Percentiles rank a stretch among this genome's conserved stretches.
Evolutionary conservation across 2,113 vertebrate genomes (phyloP).

Genomic region (Alligator sinensis): DNA sequence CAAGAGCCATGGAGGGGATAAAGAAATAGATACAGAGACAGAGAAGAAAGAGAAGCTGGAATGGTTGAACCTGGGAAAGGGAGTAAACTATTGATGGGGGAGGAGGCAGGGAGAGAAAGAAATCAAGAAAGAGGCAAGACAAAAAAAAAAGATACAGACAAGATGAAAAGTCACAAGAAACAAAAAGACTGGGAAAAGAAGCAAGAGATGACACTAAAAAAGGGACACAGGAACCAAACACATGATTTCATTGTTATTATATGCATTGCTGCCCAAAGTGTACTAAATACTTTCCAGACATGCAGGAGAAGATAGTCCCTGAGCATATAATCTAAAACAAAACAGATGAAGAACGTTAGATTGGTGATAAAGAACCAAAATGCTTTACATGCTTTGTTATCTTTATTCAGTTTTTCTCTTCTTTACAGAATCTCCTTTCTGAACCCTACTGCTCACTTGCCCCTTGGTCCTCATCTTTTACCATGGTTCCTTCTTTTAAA

Average conservation of each 20-base stretch:
- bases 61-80: background rate
- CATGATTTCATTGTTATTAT: background rate
- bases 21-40: background rate
- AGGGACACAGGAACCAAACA: background rate
- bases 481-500: background rate
- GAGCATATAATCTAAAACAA: background rate
- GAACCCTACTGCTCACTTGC: background rate
- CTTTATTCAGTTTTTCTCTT: background rate
- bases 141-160: background rate
- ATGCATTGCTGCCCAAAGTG: background rate
- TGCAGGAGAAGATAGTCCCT: background rate
- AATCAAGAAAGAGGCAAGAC: background rate
- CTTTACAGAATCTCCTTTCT: background rate
- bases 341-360: no score
- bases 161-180: background rate
- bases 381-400: background rate
- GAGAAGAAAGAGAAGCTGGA: background rate
- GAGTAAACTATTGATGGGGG: background rate
- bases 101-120: background rate
- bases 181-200: background rate
- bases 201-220: background rate
- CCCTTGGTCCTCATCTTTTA: background rate
- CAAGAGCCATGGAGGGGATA: background rate
- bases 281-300: no score
- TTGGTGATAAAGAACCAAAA: background rate